These are phyloP conservation scores for Takifugu flavidus DNA, from an alignment of 2,113 vertebrate species.

Conservation along the genomic window DNA sequence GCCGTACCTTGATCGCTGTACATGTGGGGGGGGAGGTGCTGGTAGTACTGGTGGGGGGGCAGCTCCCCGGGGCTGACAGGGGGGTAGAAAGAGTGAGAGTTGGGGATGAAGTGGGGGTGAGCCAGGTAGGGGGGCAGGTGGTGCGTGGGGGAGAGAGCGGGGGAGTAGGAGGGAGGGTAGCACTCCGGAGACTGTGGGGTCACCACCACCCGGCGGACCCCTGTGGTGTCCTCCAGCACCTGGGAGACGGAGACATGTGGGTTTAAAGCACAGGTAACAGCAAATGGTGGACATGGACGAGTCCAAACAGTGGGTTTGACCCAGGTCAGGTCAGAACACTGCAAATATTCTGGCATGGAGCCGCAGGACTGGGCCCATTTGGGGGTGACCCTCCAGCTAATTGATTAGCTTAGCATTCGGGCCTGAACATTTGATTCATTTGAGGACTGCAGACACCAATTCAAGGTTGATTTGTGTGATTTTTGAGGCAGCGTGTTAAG, in stretches of 20 bases:
- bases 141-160: constrained; percentile 92
- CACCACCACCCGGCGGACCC: constrained; percentile 93
- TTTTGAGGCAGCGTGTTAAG: too few relatives aligned
- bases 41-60: constrained; percentile 89
- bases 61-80: constrained; percentile 93
- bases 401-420: too few relatives aligned
- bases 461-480: too few relatives aligned
- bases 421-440: too few relatives aligned
- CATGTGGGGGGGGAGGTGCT: constrained; percentile 92
- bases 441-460: too few relatives aligned
- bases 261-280: neutral
- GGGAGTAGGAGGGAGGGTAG: constrained; percentile 93
- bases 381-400: too few relatives aligned
- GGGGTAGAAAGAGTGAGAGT: constrained; percentile 94
- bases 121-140: constrained; percentile 91
- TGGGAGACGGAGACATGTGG: constrained; percentile 40
- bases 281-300: neutral
- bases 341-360: neutral
- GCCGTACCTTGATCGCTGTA: constrained; percentile 88
- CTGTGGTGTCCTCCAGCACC: constrained; percentile 96
- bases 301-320: constrained; percentile 3
- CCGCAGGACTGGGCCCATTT: too few relatives aligned
- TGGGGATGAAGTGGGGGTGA: constrained; percentile 93
- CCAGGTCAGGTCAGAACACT: neutral
- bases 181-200: constrained; percentile 96